Evolutionary conservation across 2,797 vertebrate genomes (phyloP).

Genomic region (Neosilurus hyrtlii): DNA sequence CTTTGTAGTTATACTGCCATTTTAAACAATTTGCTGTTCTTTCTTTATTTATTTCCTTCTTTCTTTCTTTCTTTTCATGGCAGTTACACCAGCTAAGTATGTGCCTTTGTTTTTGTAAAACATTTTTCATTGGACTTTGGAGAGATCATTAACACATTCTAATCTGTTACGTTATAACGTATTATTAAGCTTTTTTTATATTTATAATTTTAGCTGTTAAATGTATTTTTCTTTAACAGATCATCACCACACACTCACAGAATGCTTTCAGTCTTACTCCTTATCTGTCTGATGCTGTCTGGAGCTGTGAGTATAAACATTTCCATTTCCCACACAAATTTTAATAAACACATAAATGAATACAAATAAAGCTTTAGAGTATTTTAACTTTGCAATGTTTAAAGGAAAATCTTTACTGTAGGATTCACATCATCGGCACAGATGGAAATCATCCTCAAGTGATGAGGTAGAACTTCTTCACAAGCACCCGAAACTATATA

Average conservation of each 20-base stretch:
- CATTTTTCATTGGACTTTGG: neutral
- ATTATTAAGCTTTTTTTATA: neutral
- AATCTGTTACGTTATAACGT: no score
- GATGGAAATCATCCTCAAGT: constrained; percentile 63
- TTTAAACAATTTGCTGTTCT: no score
- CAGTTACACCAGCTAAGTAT: neutral
- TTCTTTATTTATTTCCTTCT: no score
- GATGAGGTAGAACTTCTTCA: constrained; percentile 59
- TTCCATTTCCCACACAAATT: neutral
- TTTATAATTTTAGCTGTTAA: neutral
- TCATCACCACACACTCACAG: neutral
- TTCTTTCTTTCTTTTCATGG: neutral
- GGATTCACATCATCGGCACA: constrained; percentile 46
- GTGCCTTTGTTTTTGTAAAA: neutral
- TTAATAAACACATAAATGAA: neutral
- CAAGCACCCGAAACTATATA: no score
- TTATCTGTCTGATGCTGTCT: constrained; percentile 22
- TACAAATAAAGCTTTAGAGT: neutral
- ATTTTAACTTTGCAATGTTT: neutral
- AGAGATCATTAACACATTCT: neutral
- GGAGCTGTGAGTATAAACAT: constrained; percentile 34
- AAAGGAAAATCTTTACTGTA: constrained; percentile 38
- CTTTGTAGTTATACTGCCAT: no score
- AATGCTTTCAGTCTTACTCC: constrained; percentile 32
- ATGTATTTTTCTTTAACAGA: neutral